Evolutionary conservation across 1,140 invertebrate genomes (phyloP).

Genomic region (Oreohelix idahoensis): DNA sequence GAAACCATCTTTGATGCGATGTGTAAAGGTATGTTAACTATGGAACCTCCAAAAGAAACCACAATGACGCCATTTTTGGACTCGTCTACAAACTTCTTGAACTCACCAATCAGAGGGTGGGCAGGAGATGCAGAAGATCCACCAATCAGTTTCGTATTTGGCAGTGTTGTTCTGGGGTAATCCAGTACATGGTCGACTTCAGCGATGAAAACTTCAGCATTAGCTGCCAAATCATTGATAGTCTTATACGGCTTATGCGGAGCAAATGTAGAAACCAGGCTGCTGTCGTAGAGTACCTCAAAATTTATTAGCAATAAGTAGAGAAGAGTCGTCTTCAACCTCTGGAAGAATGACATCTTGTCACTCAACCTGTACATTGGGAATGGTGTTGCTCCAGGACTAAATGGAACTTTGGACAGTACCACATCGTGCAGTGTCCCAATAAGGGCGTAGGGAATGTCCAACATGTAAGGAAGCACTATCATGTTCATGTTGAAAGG

Average conservation of each 20-base stretch:
- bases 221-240: neutral
- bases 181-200: constrained; percentile 51
- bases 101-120: constrained; percentile 26
- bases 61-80: constrained; percentile 45
- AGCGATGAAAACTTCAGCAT: constrained; percentile 45
- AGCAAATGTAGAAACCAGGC: constrained; percentile 6
- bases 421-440: constrained; percentile 20
- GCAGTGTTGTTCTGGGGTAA: constrained; percentile 46
- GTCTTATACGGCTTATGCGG: constrained; percentile 33
- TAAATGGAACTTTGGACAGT: constrained; percentile 21
- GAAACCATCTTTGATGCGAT: constrained; percentile 40
- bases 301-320: neutral
- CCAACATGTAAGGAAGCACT: constrained; percentile 40
- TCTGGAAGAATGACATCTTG: constrained; percentile 33
- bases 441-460: constrained; percentile 39
- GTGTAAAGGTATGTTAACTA: constrained; percentile 26
- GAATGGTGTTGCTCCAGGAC: neutral
- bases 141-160: constrained; percentile 54
- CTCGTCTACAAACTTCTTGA: constrained; percentile 39
- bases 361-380: neutral
- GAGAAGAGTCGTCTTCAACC: neutral
- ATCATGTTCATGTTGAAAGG: constrained; percentile 25
- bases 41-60: constrained; percentile 47
- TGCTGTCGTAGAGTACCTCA: neutral
- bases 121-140: constrained; percentile 41